These are phyloP conservation scores for Resseliella maxima DNA, from an alignment of 2,888 invertebrate species.

Conservation along the genomic window DNA sequence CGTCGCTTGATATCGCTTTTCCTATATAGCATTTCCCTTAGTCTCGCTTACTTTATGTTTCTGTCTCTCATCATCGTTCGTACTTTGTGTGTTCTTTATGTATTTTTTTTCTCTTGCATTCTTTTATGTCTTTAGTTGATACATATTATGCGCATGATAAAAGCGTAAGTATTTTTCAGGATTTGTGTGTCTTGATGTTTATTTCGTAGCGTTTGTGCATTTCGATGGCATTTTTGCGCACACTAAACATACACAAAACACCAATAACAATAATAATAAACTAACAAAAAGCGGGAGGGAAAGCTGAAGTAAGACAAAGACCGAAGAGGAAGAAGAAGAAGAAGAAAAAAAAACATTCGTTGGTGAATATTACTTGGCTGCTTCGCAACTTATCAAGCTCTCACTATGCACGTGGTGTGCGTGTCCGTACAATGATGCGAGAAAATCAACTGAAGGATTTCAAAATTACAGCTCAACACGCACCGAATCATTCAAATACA, in stretches of 20 bases:
- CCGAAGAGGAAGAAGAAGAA: not conserved
- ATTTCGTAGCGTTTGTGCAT: constrained; percentile 15
- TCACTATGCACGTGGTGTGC: not conserved
- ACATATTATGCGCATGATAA: constrained; percentile 40
- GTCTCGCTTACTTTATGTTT: no score
- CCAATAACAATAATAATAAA: constrained; percentile 11
- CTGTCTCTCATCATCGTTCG: no score
- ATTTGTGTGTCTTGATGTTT: constrained; percentile 12
- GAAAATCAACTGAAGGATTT: not conserved
- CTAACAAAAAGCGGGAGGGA: no score
- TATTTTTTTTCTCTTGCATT: not conserved
- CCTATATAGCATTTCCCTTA: no score
- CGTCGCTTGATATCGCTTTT: not conserved
- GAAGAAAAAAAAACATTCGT: not conserved
- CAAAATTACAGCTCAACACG: constrained; percentile 20
- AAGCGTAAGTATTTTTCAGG: not conserved
- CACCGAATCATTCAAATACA: not conserved
- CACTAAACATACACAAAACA: not conserved
- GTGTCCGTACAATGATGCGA: not conserved
- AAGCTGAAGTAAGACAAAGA: not conserved
- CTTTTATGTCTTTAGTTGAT: constrained; percentile 11
- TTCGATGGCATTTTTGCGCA: not conserved
- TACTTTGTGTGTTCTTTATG: no score
- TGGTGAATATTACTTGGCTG: not conserved
- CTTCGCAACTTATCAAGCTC: constrained; percentile 7